phyloP scores from a whole-genome alignment of 1,140 invertebrate genomes.

The Bombus ignitus region DNA sequence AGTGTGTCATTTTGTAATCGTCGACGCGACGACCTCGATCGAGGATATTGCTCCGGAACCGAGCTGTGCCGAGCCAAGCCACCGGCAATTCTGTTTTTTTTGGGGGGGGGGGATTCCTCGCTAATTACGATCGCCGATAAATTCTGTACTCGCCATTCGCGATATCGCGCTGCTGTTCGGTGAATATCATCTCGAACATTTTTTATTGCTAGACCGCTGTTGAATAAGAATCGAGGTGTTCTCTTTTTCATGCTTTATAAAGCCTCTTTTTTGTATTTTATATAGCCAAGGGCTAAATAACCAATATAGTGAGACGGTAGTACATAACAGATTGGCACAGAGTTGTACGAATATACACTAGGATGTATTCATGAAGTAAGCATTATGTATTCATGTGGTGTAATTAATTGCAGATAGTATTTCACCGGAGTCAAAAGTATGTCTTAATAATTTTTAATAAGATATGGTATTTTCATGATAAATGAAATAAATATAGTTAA shows the following conservation, averaged over 20 bases:
- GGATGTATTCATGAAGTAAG: too few relatives aligned
- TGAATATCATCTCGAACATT: neutral
- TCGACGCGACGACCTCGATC: neutral
- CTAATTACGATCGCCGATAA: slow-evolving; percentile 29
- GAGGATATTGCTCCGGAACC: neutral
- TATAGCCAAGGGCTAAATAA: neutral
- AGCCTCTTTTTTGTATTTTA: neutral
- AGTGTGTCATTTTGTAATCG: slow-evolving; percentile 30
- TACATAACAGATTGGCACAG: neutral
- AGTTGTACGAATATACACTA: too few relatives aligned
- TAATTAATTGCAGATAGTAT: too few relatives aligned
- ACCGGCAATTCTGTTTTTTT: neutral
- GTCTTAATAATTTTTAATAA: too few relatives aligned
- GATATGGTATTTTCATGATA: too few relatives aligned
- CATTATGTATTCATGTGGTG: too few relatives aligned
- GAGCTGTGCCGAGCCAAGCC: neutral
- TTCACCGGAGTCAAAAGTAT: too few relatives aligned
- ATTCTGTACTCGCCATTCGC: neutral
- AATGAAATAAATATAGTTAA: too few relatives aligned
- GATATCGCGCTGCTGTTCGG: neutral
- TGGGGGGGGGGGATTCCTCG: neutral
- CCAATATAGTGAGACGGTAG: neutral
- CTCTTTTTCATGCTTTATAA: neutral
- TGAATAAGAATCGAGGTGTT: neutral
- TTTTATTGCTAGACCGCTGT: neutral